These are phyloP conservation scores for Chauna torquata DNA, from an alignment of 2,113 vertebrate species.

Conservation along the genomic window DNA sequence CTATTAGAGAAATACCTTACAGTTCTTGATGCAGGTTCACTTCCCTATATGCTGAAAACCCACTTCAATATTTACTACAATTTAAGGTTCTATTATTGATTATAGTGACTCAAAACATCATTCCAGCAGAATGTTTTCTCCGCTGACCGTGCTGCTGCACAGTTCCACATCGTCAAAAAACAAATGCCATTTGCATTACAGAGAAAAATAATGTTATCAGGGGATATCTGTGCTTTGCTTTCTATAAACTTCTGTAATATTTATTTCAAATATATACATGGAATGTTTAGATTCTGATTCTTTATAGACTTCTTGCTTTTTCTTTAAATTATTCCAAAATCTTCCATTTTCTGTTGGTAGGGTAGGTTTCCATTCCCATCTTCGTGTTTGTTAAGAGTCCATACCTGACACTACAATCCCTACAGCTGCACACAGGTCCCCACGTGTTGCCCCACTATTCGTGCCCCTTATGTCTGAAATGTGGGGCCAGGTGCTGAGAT, in stretches of 20 bases:
- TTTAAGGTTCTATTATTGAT: not conserved
- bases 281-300: not conserved
- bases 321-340: not conserved
- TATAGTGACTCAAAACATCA: not conserved
- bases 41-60: not conserved
- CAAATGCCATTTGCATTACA: not conserved
- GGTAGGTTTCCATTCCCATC: not conserved
- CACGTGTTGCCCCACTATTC: not conserved
- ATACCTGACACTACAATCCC: not conserved
- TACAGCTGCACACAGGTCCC: not conserved
- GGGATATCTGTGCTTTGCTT: not conserved
- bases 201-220: not conserved
- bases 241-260: not conserved
- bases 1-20: not conserved
- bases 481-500: not conserved
- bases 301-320: not conserved
- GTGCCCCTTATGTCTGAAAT: conserved; percentile 40
- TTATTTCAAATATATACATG: not conserved
- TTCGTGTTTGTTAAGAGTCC: not conserved
- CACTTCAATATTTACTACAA: not conserved
- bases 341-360: not conserved
- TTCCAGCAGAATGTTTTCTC: not conserved
- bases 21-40: not conserved
- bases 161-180: not conserved
- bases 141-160: not conserved